Evolutionary conservation across 2,113 vertebrate genomes (phyloP).

Genomic region (Calonectris borealis): DNA sequence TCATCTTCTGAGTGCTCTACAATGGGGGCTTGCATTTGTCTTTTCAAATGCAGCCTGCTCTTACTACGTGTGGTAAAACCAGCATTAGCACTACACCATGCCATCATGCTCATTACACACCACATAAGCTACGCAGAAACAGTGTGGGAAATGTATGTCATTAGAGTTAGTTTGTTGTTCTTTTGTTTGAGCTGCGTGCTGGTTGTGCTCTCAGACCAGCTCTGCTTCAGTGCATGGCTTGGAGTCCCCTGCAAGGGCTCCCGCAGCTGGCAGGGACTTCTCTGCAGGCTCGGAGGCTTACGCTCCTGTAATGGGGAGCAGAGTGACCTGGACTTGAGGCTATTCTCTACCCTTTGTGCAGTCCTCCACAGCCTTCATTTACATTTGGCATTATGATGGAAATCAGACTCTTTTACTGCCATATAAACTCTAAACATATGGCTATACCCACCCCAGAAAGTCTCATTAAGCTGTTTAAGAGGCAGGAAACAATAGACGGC

Average conservation of each 20-base stretch:
- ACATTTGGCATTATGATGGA: conserved; percentile 12
- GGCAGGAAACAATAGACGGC: not conserved
- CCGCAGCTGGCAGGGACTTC: not conserved
- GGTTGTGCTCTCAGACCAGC: not conserved
- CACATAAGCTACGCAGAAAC: not conserved
- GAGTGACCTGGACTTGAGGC: not conserved
- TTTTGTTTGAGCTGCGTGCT: not conserved
- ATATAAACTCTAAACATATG: conserved; percentile 3
- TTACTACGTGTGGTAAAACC: not conserved
- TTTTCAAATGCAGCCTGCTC: not conserved
- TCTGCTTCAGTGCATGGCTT: not conserved
- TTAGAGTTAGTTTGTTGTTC: not conserved
- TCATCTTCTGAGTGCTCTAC: not conserved
- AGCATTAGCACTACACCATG: not conserved
- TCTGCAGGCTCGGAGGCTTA: not conserved
- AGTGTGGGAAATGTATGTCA: not conserved
- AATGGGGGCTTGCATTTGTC: not conserved
- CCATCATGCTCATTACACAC: fast-evolving
- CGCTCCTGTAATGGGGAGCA: not conserved
- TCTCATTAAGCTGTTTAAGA: not conserved
- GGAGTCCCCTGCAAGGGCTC: not conserved
- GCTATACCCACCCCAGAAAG: not conserved
- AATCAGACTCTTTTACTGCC: not conserved
- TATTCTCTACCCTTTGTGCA: not conserved
- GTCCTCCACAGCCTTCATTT: not conserved